Evolutionary conservation across 2,797 vertebrate genomes (phyloP), one percentile per base, ranked within the genome.

Genomic region (Lacerta viridis): DNA sequence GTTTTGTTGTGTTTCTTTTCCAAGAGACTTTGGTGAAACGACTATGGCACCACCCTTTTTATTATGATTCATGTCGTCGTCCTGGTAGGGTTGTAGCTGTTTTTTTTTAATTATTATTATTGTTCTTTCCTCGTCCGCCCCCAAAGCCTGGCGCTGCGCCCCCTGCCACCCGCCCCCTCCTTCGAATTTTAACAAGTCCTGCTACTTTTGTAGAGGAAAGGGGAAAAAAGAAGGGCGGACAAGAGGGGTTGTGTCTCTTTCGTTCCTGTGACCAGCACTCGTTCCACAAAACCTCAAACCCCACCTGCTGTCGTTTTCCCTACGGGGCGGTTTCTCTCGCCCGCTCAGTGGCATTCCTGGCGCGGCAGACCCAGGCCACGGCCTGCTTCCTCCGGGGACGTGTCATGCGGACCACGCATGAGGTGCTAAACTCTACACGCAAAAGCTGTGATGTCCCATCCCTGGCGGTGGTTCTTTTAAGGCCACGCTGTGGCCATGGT

Each of bases 71-170:
- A 3, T 61, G 81, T 88, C n/a, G 64, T 78, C 66, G 71, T 85
- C 85, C 80, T 68, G 2, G 84, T 89, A 93, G 93, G 61, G 18
- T 33, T 18, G 69, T 76, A 81, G 72, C 83, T 69, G 13, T 43
- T 84, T n/a, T 46, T 55, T 15, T 87, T n/a, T 46, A 36, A 55
- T 69, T 33, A 33, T 33, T 33, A 33, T 33, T 33, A 33, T 33
- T 33, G 33, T 33, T 33, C 33, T 33, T 71, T 61, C 27, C 72
- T 93, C 78, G 92, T 94, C 88, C 27, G n/a, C 79, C 88, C 74
- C 71, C 61, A 46, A 84, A 74, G 72, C 80, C 74, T 88, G 80
- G 75, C 79, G 43, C 29, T 33, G 80, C 27, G 20, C 23, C 82
- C 29, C 0, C 85, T 84, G 85, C 87, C 46, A 76, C 69, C 33